Evolutionary conservation across 30 jellyfish, hydroid and myxozoan genomes (phyloP), one percentile per base, ranked within the genome.

Genomic region (Pelagia noctiluca): DNA sequence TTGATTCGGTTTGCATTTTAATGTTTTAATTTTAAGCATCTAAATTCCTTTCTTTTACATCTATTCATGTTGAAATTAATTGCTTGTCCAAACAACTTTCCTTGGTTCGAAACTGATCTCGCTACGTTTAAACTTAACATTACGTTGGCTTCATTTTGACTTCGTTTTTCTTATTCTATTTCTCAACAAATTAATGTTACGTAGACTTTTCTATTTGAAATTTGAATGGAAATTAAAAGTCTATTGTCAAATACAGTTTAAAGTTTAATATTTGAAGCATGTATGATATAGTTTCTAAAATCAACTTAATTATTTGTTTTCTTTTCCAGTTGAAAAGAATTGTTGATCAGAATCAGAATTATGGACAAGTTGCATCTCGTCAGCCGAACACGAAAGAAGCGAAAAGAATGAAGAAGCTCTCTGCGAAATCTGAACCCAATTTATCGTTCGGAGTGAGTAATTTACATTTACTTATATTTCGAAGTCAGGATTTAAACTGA

Each of bases 1-100:
- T 88, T 0, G 97, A 88, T 57, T 35, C 84, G 47, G 97, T 88
- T 70, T 68, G 88, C 68, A 76, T 16, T 42, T 42, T n/a, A n/a
- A n/a, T n/a, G n/a, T n/a, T n/a, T n/a, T n/a, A n/a, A n/a, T n/a
- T n/a, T n/a, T n/a, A n/a, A n/a, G n/a, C n/a, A n/a, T n/a, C n/a
- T n/a, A n/a, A n/a, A n/a, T n/a, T n/a, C n/a, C n/a, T n/a, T n/a
- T n/a, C n/a, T n/a, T n/a, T n/a, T n/a, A n/a, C n/a, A n/a, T n/a
- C n/a, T n/a, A n/a, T n/a, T n/a, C n/a, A n/a, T n/a, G n/a, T n/a
- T n/a, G n/a, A n/a, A n/a, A n/a, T n/a, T n/a, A n/a, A n/a, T n/a
- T n/a, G n/a, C n/a, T n/a, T n/a, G n/a, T n/a, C n/a, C n/a, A n/a
- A n/a, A n/a, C n/a, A n/a, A n/a, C n/a, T n/a, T n/a, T n/a, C n/a